These are phyloP conservation scores for Centrocercus urophasianus DNA, from an alignment of 2,113 vertebrate species.

Conservation along the genomic window DNA sequence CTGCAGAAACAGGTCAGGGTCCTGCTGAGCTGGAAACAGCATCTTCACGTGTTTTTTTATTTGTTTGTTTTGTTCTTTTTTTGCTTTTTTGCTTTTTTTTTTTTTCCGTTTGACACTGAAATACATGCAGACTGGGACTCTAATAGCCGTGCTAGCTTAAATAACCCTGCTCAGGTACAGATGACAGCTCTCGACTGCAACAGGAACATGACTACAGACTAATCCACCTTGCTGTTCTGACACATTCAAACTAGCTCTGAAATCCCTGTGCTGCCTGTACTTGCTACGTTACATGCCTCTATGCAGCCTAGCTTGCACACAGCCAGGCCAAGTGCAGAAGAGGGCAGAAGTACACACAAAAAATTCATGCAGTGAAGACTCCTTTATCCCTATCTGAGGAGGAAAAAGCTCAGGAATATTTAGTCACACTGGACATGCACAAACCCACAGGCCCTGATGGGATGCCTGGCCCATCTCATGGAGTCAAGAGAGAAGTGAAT, in stretches of 20 bases:
- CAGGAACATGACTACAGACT: not conserved
- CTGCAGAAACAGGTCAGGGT: not conserved
- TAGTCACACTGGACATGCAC: not conserved
- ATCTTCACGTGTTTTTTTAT: not conserved
- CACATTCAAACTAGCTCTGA: conserved; percentile 12
- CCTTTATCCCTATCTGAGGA: not conserved
- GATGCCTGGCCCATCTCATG: not conserved
- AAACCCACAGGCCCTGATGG: not conserved
- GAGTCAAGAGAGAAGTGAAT: not conserved
- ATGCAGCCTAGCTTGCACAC: not conserved
- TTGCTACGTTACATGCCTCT: not conserved
- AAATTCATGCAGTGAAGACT: not conserved
- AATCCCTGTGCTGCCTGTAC: not conserved
- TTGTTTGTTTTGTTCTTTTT: not conserved
- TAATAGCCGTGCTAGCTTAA: conserved; percentile 4
- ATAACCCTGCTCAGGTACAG: not conserved
- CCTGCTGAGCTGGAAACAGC: conserved; percentile 4
- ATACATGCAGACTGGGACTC: not conserved
- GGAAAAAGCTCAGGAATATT: not conserved
- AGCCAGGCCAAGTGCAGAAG: not conserved
- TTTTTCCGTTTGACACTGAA: not conserved
- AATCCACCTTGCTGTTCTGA: conserved; percentile 22
- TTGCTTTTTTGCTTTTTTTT: not conserved
- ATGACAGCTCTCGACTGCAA: not conserved
- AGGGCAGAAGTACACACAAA: not conserved